Base-by-base conservation (phyloP, 1,140 invertebrate species). In the Heliconius hermathena region DNA sequence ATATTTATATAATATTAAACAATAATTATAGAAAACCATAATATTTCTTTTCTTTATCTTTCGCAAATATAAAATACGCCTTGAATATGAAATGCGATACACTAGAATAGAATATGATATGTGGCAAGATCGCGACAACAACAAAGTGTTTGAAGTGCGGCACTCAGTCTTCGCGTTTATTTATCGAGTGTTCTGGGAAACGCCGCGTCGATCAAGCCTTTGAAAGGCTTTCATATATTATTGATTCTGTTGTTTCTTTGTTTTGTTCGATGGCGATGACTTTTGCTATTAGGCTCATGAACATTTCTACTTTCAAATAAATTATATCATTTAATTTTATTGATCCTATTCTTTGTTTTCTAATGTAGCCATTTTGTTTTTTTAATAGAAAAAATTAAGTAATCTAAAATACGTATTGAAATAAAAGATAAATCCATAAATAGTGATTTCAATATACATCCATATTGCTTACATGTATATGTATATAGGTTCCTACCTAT, bases 31-130 rank as follows among this genome's bases (percentile, higher is more conserved):
- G 4, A 72, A 72, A 72, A 36, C 16, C 20, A 41, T 18, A 38
- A 72, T 2, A 72, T 41, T 22, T 72, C 2, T 22, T 75, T 80
- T 76, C 46, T 2, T 72, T 79, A 76, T 80, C 46, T 49, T 75
- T 76, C 72, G 49, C 49, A 75, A 76, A 80, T 71, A 75, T 72
- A 75, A 74, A 75, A 78, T 71, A 66, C 70, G 41, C 73, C 49
- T 75, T 74, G 74, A 80, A 80, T 80, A 80, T 76, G 78, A 80
- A 75, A 80, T 66, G 74, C 13, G 60, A 74, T 66, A 66, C 60
- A 72, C 49, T 74, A 38, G 54, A 22, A 57, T 46, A 74, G 74
- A 76, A 76, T 54, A 76, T 75, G 74, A 75, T 72, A 80, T 79
- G 78, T 73, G 73, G 57, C 33, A 66, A 36, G 52, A 72, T 72